Evolutionary conservation across 2,797 vertebrate species (phyloP), one percentile per base, ranked within the genome.

Genomic region (Chrysolophus pictus): DNA sequence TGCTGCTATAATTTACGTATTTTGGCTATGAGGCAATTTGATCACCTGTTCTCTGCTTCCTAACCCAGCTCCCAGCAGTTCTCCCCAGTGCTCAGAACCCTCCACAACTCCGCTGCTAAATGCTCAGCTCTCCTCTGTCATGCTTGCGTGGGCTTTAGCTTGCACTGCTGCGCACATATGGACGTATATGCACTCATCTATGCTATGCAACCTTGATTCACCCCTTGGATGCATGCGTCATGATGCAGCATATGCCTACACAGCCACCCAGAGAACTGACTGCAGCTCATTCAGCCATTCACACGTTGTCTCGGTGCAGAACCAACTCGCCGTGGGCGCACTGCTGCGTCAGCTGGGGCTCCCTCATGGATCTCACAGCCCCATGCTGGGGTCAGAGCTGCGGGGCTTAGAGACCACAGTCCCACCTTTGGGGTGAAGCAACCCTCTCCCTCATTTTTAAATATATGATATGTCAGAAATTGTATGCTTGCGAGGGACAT

Each of bases 371-470:
- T 63, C 31, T 10, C 58, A 35, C 15, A 23, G 11, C 69, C 35
- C 8, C 0, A 3, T 2, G 5, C 0, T 0, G 1, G 31, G 18
- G 28, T 10, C 0, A 3, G 35, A 23, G 56, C 18, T 37, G 42
- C 11, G 6, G 22, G 15, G 2, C 6, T 29, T 18, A 41, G 47
- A 55, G 17, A 46, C 19, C 33, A 35, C 21, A 11, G 55, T 4
- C 13, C 19, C 29, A 5, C 4, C 75, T 62, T 16, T 22, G 46
- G 35, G 12, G 18, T 15, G 21, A n/a, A 81, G 31, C 49, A 46
- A 6, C 0, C 9, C 49, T 28, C 44, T 31, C n/a, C 42, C 18
- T 8, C 9, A 22, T 51, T 63, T 29, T 55, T 60, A 44, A 65
- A 68, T 39, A 33, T 21, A n/a, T 0, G 2, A 2, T 29, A 16